phyloP scores from a whole-genome alignment of 2,113 vertebrate genomes.

The Bagarius yarrelli region DNA sequence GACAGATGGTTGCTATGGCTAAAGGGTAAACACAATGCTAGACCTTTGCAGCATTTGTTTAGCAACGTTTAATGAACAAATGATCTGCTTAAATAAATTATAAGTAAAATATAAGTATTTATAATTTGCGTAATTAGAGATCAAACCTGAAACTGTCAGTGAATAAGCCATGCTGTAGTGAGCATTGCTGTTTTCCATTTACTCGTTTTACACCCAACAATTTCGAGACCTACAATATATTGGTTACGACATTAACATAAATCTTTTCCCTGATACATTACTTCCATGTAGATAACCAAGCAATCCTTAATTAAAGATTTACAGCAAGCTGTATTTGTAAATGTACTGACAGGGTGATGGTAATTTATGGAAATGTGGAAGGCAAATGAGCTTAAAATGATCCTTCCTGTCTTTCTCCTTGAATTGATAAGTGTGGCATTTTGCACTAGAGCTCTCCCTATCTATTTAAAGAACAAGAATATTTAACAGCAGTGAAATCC shows the following conservation, averaged over 20 bases:
- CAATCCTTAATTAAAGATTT: not conserved
- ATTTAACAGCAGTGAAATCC: not conserved
- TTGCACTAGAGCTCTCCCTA: not conserved
- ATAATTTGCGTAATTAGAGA: not conserved
- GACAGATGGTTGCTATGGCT: constrained; percentile 51
- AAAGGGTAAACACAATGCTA: constrained; percentile 44
- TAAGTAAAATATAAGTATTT: not conserved
- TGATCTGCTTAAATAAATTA: not conserved
- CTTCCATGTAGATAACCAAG: not conserved
- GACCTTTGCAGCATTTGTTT: constrained; percentile 28
- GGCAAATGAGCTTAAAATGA: constrained; percentile 40
- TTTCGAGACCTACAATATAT: constrained; percentile 8
- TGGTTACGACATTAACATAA: not conserved
- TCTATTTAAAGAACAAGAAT: not conserved
- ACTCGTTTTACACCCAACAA: constrained; percentile 10
- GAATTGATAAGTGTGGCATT: constrained; percentile 19
- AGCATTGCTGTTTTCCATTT: constrained; percentile 17
- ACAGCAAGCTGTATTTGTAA: constrained; percentile 1
- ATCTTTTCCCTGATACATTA: not conserved
- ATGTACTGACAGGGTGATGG: constrained; percentile 26
- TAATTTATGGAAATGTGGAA: constrained; percentile 46
- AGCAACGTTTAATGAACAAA: constrained; percentile 5
- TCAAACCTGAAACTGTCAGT: constrained; percentile 5
- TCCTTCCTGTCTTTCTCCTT: constrained; percentile 25
- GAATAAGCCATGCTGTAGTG: constrained; percentile 22